These are phyloP conservation scores for Nemurella pictetii DNA, from an alignment of 2,888 invertebrate species.

Conservation along the genomic window DNA sequence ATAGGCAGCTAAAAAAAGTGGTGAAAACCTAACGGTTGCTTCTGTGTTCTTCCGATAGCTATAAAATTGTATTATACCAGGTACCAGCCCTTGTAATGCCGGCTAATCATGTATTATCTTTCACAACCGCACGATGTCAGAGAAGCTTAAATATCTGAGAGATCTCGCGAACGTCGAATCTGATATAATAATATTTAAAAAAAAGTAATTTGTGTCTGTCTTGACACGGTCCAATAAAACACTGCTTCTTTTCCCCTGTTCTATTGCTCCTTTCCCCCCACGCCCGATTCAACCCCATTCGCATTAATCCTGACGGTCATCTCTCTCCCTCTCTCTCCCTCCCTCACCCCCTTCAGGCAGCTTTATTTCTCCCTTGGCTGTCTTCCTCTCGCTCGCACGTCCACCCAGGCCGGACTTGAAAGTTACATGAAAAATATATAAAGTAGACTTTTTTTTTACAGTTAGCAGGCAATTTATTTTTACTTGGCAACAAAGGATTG, in stretches of 20 bases:
- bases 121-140: no score
- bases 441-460: conserved; percentile 27
- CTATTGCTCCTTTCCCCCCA: background rate
- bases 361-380: background rate
- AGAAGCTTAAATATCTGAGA: no score
- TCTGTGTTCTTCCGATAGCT: no score
- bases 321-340: conserved; percentile 5
- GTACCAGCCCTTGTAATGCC: no score
- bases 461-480: conserved; percentile 23
- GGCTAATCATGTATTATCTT: no score
- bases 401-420: conserved; percentile 1
- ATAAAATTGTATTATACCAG: no score
- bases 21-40: no score
- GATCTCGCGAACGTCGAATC: background rate
- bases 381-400: background rate
- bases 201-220: conserved; percentile 2
- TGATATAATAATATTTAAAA: background rate
- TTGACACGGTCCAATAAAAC: background rate
- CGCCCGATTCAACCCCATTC: conserved; percentile 1
- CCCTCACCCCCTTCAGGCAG: background rate
- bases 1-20: no score
- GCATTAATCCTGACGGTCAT: background rate
- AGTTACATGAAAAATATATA: conserved; percentile 11
- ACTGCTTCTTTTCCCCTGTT: background rate
- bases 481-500: conserved; percentile 20